Evolutionary conservation across 2,113 vertebrate species (phyloP).

Genomic region (Eublepharis macularius): DNA sequence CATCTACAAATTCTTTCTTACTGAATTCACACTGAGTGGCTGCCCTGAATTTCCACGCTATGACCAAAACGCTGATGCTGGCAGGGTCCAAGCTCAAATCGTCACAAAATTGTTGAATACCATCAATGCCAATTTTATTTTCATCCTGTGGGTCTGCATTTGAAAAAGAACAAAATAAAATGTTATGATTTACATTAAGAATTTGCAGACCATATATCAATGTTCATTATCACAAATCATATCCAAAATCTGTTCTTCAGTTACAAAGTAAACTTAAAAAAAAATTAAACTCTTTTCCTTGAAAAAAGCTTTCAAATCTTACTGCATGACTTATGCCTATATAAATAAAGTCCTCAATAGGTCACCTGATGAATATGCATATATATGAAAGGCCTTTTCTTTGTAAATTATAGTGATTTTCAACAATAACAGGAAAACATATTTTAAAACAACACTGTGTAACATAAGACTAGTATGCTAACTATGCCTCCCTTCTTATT

Average conservation of each 20-base stretch:
- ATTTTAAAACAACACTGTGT: background rate
- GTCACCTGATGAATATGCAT: background rate
- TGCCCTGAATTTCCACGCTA: constrained; percentile 95
- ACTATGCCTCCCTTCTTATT: background rate
- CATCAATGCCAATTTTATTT: constrained; percentile 96
- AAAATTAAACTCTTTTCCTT: background rate
- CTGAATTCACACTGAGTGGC: constrained; percentile 96
- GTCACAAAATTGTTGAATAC: constrained; percentile 95
- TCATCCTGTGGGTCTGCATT: constrained; percentile 93
- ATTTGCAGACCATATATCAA: background rate
- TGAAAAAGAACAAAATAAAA: constrained; percentile 34
- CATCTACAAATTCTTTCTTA: constrained; percentile 95
- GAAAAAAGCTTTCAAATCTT: background rate
- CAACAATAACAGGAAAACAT: background rate
- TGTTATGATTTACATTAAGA: constrained; percentile 23
- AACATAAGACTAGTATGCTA: background rate
- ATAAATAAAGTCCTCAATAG: background rate
- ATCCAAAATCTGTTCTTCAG: background rate
- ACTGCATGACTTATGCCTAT: background rate
- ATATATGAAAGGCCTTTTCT: background rate
- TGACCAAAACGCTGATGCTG: constrained; percentile 90
- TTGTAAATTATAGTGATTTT: background rate
- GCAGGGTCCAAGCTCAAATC: constrained; percentile 91
- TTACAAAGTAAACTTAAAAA: background rate
- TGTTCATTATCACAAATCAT: background rate